phyloP scores from a whole-genome alignment of 2,888 invertebrate species.

The Cyaniris semiargus region DNA sequence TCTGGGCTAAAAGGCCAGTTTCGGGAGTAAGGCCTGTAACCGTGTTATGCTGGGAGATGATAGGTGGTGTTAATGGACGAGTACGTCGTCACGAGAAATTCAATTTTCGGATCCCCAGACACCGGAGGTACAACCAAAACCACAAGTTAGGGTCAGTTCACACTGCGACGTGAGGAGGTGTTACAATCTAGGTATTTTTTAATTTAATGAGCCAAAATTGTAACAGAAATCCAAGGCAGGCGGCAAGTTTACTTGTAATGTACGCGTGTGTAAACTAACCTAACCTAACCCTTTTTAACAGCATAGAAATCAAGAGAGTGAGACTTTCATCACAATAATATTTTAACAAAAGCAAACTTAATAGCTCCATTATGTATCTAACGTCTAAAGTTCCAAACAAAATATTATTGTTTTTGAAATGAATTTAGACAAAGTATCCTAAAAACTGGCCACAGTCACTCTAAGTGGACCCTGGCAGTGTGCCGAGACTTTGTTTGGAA shows the following conservation, averaged over 20 bases:
- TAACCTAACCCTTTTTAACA: not conserved
- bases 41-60: not conserved
- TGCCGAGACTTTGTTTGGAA: constrained; percentile 12
- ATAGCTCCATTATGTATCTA: not conserved
- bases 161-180: no score
- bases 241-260: no score
- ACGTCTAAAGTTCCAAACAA: not conserved
- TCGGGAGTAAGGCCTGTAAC: not conserved
- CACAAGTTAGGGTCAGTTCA: not conserved
- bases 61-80: constrained; percentile 15
- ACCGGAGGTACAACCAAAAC: not conserved
- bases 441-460: constrained; percentile 13
- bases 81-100: not conserved
- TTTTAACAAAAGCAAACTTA: not conserved
- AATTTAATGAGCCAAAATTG: no score
- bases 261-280: no score
- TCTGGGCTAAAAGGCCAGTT: no score
- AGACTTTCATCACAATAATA: not conserved
- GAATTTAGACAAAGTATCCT: not conserved
- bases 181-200: no score
- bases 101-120: not conserved
- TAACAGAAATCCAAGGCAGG: no score
- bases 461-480: constrained; percentile 13
- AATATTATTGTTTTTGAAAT: constrained; percentile 8
- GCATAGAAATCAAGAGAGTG: not conserved